These are phyloP conservation scores for Kuschelorhynchus macadamiae DNA, from an alignment of 2,888 invertebrate genomes.

Conservation along the genomic window DNA sequence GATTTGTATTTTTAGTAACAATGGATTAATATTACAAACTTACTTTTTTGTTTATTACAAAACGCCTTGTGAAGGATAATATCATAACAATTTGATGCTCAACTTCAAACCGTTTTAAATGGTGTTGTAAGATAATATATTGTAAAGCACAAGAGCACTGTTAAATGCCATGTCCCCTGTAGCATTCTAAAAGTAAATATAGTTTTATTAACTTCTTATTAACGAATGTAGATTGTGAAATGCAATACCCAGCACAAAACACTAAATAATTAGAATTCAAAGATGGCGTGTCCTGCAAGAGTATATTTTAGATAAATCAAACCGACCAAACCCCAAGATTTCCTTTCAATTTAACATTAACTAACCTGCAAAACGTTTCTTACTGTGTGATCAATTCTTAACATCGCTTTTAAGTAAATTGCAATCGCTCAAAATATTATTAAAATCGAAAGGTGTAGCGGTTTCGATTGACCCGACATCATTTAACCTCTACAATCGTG, in stretches of 20 bases:
- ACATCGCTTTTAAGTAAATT: conserved; percentile 32
- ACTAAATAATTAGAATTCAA: neutral
- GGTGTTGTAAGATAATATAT: no score
- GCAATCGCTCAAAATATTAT: conserved; percentile 33
- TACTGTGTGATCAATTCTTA: conserved; percentile 20
- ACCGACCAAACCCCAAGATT: conserved; percentile 1
- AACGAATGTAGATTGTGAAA: no score
- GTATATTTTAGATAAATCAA: conserved; percentile 4
- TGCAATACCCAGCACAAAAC: neutral
- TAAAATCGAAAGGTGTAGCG: conserved; percentile 46
- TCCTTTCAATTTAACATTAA: conserved; percentile 17
- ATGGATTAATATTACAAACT: no score
- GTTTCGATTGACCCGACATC: conserved; percentile 32
- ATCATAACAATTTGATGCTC: no score
- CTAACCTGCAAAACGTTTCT: conserved; percentile 15
- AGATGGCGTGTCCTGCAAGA: neutral
- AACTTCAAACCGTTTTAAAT: no score
- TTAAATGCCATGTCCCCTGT: no score
- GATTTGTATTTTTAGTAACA: no score
- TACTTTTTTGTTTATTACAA: no score
- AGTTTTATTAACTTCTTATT: no score
- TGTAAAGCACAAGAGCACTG: no score
- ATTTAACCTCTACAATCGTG: conserved; percentile 38
- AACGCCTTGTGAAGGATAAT: no score
- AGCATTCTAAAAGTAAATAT: no score